Evolutionary conservation across 2,888 invertebrate genomes (phyloP).

Genomic region (Phortica okadai): DNA sequence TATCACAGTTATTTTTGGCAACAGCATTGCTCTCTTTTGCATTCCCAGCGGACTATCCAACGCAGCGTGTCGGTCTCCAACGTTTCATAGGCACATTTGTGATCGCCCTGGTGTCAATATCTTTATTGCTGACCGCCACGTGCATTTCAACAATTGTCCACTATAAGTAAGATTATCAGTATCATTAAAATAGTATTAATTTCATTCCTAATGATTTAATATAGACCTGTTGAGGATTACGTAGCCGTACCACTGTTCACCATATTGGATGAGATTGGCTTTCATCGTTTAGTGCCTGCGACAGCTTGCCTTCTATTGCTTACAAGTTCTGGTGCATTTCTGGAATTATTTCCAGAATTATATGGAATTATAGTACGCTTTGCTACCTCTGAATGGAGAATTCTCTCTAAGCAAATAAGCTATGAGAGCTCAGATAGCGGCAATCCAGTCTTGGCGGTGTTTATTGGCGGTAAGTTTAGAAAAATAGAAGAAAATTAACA

Average conservation of each 20-base stretch:
- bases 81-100: slow-evolving; percentile 64
- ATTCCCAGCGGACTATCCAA: slow-evolving; percentile 72
- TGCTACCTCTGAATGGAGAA: slow-evolving; percentile 79
- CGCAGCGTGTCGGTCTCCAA: slow-evolving; percentile 64
- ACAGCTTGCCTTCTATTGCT: slow-evolving; percentile 79
- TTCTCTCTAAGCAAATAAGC: slow-evolving; percentile 78
- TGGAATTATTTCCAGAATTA: slow-evolving; percentile 78
- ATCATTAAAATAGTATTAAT: neutral
- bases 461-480: slow-evolving; percentile 76
- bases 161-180: slow-evolving; percentile 64
- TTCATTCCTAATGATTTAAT: slow-evolving; percentile 12
- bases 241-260: slow-evolving; percentile 76
- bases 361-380: slow-evolving; percentile 78
- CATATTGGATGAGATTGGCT: slow-evolving; percentile 78
- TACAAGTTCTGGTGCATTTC: slow-evolving; percentile 78
- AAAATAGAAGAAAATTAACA: neutral
- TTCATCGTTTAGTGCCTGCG: slow-evolving; percentile 79
- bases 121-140: slow-evolving; percentile 68
- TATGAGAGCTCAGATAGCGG: slow-evolving; percentile 79
- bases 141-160: slow-evolving; percentile 75
- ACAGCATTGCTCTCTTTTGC: slow-evolving; percentile 72
- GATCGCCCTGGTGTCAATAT: slow-evolving; percentile 63
- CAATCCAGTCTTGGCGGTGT: slow-evolving; percentile 79
- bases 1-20: slow-evolving; percentile 65
- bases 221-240: slow-evolving; percentile 71